Evolutionary conservation across 2,113 vertebrate genomes (phyloP).

Genomic region (Grammatotria lemairii): DNA sequence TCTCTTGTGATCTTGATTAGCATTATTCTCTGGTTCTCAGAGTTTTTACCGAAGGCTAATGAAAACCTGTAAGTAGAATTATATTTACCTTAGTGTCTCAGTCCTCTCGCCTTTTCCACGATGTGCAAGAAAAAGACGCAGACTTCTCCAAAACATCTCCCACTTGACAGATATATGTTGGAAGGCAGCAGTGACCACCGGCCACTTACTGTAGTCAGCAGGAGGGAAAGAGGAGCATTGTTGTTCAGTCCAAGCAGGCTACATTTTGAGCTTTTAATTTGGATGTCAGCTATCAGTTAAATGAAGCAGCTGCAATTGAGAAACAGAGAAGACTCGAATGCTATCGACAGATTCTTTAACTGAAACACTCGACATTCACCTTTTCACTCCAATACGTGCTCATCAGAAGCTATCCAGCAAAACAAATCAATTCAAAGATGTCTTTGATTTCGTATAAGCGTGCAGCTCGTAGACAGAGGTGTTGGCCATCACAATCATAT

Average conservation of each 20-base stretch:
- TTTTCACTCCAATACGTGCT: neutral
- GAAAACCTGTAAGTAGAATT: neutral
- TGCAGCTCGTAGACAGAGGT: neutral
- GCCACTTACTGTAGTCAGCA: neutral
- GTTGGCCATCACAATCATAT: neutral
- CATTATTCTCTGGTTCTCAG: neutral
- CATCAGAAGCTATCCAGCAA: neutral
- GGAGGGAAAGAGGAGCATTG: neutral
- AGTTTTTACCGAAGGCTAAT: neutral
- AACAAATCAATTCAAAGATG: neutral
- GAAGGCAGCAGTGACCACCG: neutral
- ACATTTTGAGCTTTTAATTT: neutral
- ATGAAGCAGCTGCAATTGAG: neutral
- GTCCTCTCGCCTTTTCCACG: fast-evolving
- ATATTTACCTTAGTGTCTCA: neutral
- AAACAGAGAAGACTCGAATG: neutral
- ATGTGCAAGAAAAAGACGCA: neutral
- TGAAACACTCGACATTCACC: neutral
- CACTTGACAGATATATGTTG: neutral
- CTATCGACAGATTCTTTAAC: neutral
- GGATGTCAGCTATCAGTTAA: neutral
- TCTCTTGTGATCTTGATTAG: neutral
- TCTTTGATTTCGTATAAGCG: neutral
- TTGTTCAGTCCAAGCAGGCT: neutral
- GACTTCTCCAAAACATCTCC: neutral